Evolutionary conservation across 2,797 vertebrate species (phyloP), one percentile per base, ranked within the genome.

Genomic region (Sylvia borin): DNA sequence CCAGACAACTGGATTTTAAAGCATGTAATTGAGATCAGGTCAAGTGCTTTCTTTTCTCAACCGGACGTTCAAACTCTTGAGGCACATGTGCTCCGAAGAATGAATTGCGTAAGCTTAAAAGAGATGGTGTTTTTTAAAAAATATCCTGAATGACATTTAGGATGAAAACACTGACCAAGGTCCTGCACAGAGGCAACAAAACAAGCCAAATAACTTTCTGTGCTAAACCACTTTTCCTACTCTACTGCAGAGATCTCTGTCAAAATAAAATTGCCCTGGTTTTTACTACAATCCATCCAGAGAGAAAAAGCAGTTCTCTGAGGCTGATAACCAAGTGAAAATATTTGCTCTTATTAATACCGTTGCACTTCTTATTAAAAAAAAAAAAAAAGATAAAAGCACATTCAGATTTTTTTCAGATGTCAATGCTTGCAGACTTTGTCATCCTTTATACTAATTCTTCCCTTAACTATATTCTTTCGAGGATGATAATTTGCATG

Each of bases 21-120:
- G 7, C 13, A 67, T 20, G 7, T 38, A 50, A 7, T 2, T 53
- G 26, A 68, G 13, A 32, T 19, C 9, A 0, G 9, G 34, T 87
- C 34, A 45, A 53, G 22, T 57, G 32, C 31, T 93, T 81, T 84
- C 13, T 24, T 40, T 89, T 78, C 32, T 87, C 32, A 68, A 4
- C 7, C 21, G 0, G 0, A 4, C 26, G 19, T n/a, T 71, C n/a
- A 64, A 45, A 34, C 5, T 10, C 32, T 47, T 27, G 22, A 92
- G 36, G 24, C 8, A n/a, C 13, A 29, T 3, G 7, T 51, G 13
- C 24, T 25, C 0, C 0, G n/a, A n/a, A 55, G 36, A 36, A 22
- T 74, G 16, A 83, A 55, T 29, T 50, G 9, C 60, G 29, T 60
- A 64, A 89, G 3, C 7, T 79, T 85, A 58, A 75, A 86, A 85